phyloP scores from a whole-genome alignment of 2,888 invertebrate genomes.

The Oxycera nigricornis region DNA sequence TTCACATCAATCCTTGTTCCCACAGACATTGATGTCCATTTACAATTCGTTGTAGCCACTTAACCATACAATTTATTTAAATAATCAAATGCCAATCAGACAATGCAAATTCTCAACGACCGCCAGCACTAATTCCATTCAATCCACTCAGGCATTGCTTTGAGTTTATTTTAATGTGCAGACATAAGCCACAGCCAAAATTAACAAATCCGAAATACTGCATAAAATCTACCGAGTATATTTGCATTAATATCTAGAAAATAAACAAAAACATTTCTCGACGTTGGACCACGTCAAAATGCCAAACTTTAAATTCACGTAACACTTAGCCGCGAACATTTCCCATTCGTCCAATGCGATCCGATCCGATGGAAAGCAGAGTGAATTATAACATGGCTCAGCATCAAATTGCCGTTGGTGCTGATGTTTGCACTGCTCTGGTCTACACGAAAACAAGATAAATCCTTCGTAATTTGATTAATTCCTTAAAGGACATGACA shows the following conservation, averaged over 20 bases:
- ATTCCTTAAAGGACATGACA: slow-evolving; percentile 38
- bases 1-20: neutral
- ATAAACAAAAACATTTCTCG: slow-evolving; percentile 16
- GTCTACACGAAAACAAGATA: slow-evolving; percentile 38
- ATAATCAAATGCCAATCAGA: neutral
- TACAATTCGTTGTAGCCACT: neutral
- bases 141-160: slow-evolving; percentile 11
- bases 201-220: slow-evolving; percentile 15
- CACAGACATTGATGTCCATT: neutral
- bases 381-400: slow-evolving; percentile 35
- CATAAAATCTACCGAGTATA: slow-evolving; percentile 13
- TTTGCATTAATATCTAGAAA: slow-evolving; percentile 32
- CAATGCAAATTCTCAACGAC: slow-evolving; percentile 9
- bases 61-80: neutral
- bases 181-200: slow-evolving; percentile 4
- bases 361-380: neutral
- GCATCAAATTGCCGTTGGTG: slow-evolving; percentile 32
- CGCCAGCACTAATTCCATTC: slow-evolving; percentile 19
- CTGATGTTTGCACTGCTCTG: slow-evolving; percentile 28
- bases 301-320: slow-evolving; percentile 19
- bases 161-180: neutral
- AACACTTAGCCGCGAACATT: neutral
- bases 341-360: neutral
- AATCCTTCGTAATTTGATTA: slow-evolving; percentile 41
- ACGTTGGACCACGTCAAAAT: neutral